These are phyloP conservation scores for Chirona hameri DNA, from an alignment of 2,888 invertebrate genomes.

Conservation along the genomic window DNA sequence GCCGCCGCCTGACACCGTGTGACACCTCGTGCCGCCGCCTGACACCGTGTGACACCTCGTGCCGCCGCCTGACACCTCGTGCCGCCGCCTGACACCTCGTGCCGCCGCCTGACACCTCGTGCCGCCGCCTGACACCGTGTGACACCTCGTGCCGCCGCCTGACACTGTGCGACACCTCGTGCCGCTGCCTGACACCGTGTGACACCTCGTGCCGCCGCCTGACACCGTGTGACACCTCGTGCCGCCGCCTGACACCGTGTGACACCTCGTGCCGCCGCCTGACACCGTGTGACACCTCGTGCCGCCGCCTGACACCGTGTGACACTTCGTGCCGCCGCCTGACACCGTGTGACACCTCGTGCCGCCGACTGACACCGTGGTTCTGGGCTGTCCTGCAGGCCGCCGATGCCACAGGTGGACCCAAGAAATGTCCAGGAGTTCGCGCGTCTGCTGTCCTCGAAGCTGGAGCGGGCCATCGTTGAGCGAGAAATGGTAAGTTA, in stretches of 20 bases:
- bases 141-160: background rate
- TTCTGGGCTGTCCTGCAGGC: background rate
- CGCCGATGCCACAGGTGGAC: background rate
- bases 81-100: background rate
- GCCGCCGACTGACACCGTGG: too few species aligned
- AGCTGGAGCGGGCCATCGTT: background rate
- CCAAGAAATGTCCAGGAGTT: background rate
- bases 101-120: background rate
- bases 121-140: background rate
- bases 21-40: background rate
- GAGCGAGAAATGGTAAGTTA: background rate
- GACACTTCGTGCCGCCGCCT: background rate
- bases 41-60: background rate
- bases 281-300: background rate
- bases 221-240: too few species aligned
- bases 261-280: too few species aligned
- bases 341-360: too few species aligned
- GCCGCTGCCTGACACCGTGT: background rate
- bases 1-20: too few species aligned
- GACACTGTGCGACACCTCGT: background rate
- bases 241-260: too few species aligned
- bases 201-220: too few species aligned
- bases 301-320: background rate
- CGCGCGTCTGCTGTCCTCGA: slow-evolving; percentile 1
- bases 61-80: background rate